Evolutionary conservation across 2,888 invertebrate genomes (phyloP), one percentile per base, ranked within the genome.

Genomic region (Drosophila sordidula): DNA sequence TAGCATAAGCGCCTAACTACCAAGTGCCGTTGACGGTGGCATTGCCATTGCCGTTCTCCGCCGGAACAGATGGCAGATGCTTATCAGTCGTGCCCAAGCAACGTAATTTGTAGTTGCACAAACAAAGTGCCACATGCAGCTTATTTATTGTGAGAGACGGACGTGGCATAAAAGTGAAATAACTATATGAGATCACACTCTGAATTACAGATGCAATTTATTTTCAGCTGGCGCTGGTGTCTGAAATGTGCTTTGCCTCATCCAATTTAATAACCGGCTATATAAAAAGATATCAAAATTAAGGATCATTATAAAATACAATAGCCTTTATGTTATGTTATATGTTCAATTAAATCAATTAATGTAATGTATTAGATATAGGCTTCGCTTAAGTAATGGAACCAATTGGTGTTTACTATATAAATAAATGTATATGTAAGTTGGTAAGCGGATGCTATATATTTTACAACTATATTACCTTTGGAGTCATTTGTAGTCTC

Each of bases 31-130:
- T 29, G 6, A 6, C 26, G 8, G 2, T 29, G 6, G 18, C 9
- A 11, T 32, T 32, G n/a, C 18, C 42, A 12, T 29, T 16, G 6
- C 9, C 32, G n/a, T 18, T 46, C 34, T n/a, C 14, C 32, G 12
- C 6, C 16, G 22, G 41, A 29, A 26, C 41, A 47, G 38, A 11
- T 29, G 66, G 32, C 26, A 42, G 58, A 66, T 70, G 70, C 62
- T 78, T 85, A 87, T 87, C 87, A 61, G 55, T 36, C 54, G 62
- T 38, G 62, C 56, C 54, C 49, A 47, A 49, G 56, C 70, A 72
- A 58, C 69, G 86, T 72, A 85, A 82, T 82, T 87, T 81, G 76
- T 68, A 57, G 71, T 67, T 77, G 50, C 75, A 75, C 78, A 75
- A 63, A 86, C 69, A 66, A 62, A 57, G 69, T 87, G 72, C 72